These are phyloP conservation scores for Venusia cambrica DNA, from an alignment of 2,888 invertebrate genomes.

Conservation along the genomic window DNA sequence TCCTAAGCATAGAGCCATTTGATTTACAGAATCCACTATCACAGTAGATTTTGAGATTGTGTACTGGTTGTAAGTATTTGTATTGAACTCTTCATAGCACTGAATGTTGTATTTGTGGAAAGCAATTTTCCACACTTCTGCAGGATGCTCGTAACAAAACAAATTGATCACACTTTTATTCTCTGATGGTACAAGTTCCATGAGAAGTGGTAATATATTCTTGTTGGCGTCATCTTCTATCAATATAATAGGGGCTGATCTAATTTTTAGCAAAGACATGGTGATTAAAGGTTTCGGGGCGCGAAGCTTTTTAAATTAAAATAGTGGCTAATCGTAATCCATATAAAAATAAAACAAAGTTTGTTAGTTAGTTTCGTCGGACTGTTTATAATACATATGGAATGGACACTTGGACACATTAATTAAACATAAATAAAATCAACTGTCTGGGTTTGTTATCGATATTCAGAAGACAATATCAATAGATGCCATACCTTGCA, in stretches of 20 bases:
- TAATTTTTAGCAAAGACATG: constrained; percentile 61
- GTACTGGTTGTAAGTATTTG: constrained; percentile 35
- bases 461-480: no score
- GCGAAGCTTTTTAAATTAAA: no score
- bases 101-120: constrained; percentile 42
- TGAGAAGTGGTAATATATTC: constrained; percentile 56
- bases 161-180: constrained; percentile 44
- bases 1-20: constrained; percentile 60
- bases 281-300: no score
- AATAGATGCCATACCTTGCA: no score
- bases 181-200: constrained; percentile 46
- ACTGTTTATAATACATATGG: no score
- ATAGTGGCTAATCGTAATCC: no score
- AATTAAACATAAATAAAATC: no score
- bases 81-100: constrained; percentile 44
- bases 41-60: constrained; percentile 44
- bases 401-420: no score
- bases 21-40: constrained; percentile 67
- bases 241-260: constrained; percentile 54
- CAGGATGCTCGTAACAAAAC: constrained; percentile 61
- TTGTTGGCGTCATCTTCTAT: constrained; percentile 62
- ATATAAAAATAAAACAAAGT: no score
- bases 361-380: no score
- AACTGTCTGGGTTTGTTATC: no score
- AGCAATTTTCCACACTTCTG: constrained; percentile 50